Base-by-base conservation (phyloP, 1,140 invertebrate genomes). In the Macrotrachela quadricornifera region DNA sequence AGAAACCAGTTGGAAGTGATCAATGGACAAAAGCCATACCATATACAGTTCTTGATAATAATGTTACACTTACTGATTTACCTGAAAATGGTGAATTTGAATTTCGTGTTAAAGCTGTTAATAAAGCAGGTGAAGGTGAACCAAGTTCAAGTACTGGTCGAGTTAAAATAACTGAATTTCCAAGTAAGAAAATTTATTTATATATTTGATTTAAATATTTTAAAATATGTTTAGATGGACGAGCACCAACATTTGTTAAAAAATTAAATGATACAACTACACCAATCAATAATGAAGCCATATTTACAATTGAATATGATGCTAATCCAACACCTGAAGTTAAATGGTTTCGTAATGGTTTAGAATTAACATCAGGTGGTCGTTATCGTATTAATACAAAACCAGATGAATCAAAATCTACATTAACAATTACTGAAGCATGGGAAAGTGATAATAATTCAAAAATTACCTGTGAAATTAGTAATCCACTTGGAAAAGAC, bases 391-490 rank as follows among this genome's bases (percentile, higher is more conserved):
- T 71, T 37, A 78, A 77, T 46, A 36, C 51, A 47, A 46, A 30
- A 30, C 70, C 73, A 49, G 78, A 82, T 38, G 43, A 46, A 48
- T 44, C 40, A 54, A 74, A 79, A 0, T 85, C 85, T 64, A 79
- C 78, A 51, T 72, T 99, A n/a, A 79, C 82, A 55, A 83, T 97
- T 60, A 76, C 76, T 43, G 88, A 95, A 62, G 78, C 91, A 15
- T 76, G 80, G 60, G 81, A 88, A 50, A 78, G 80, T 10, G 92
- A 97, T 64, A 83, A 86, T 56, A 43, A 43, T 43, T 91, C 88
- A 16, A 85, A 95, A 63, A 96, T 92, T 68, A 87, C 82, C 1
- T 97, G 91, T 64, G 87, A 95, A 64, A 82, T 92, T 14, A 79
- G 78, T 58, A 99, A 97, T 71, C 76, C 80, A 13, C 76, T 92